Conservation (phyloP, 2,113 vertebrate genomes). For the Callionymus lyra region DNA sequence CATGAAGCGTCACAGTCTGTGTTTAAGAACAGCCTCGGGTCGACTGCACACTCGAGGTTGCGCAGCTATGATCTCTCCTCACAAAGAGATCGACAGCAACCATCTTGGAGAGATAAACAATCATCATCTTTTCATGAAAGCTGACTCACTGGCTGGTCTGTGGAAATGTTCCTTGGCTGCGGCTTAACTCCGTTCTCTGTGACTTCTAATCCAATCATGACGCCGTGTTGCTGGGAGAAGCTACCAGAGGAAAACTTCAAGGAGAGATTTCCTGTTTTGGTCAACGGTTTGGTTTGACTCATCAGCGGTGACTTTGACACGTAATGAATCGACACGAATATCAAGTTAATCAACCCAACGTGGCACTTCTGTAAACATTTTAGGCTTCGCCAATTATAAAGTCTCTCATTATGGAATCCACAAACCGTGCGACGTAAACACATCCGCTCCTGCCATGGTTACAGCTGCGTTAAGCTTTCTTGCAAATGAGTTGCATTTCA, state of each 20-base stretch:
- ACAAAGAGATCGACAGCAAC: slow-evolving; percentile 47
- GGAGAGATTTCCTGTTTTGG: slow-evolving; percentile 26
- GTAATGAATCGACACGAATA: no score
- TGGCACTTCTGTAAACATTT: no score
- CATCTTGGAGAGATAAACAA: slow-evolving; percentile 46
- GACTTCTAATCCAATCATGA: slow-evolving; percentile 25
- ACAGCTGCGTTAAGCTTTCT: slow-evolving; percentile 9
- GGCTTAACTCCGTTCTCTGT: slow-evolving; percentile 15
- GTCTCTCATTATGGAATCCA: no score
- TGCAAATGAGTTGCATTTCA: slow-evolving; percentile 37
- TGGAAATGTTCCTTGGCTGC: slow-evolving; percentile 37
- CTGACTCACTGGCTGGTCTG: slow-evolving; percentile 38
- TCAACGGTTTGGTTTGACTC: slow-evolving; percentile 3
- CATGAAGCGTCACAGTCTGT: no score
- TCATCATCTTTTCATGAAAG: slow-evolving; percentile 31
- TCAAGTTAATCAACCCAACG: no score
- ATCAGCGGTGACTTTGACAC: no score
- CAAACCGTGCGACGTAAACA: no score
- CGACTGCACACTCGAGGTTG: slow-evolving; percentile 41
- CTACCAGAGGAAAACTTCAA: slow-evolving; percentile 10
- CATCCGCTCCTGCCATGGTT: slow-evolving; percentile 1
- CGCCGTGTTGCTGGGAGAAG: slow-evolving; percentile 20
- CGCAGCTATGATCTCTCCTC: slow-evolving; percentile 27
- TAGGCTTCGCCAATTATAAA: no score
- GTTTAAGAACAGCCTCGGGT: slow-evolving; percentile 35